Evolutionary conservation across 2,797 vertebrate species (phyloP).

Genomic region (Mycteria americana): DNA sequence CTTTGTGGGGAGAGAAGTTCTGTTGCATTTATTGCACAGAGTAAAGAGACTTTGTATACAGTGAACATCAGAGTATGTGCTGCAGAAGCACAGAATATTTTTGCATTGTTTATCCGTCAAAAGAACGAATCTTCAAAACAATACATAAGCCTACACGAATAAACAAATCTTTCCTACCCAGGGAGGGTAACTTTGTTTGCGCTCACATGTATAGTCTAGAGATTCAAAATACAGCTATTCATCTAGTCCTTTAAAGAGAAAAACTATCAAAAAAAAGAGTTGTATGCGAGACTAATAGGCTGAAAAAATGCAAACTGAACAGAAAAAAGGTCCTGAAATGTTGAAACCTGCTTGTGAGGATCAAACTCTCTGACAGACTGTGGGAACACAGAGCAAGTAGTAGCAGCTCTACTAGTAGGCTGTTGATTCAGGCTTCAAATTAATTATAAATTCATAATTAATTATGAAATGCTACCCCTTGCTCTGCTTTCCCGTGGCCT

Average conservation of each 20-base stretch:
- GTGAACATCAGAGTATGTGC: background rate
- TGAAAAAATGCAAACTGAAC: background rate
- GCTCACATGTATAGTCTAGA: background rate
- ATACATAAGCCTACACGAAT: background rate
- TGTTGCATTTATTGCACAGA: background rate
- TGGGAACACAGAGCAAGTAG: background rate
- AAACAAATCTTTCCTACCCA: background rate
- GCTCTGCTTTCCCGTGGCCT: conserved; percentile 50
- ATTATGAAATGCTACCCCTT: conserved; percentile 61
- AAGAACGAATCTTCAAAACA: background rate
- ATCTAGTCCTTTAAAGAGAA: background rate
- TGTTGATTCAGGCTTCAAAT: conserved; percentile 48
- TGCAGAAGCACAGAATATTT: background rate
- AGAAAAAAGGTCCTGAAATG: conserved; percentile 3
- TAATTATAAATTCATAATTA: conserved; percentile 71
- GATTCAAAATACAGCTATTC: background rate
- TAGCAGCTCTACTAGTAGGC: background rate
- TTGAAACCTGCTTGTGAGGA: background rate
- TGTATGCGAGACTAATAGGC: background rate
- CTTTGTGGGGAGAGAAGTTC: background rate
- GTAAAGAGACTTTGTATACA: background rate
- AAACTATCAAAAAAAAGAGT: background rate
- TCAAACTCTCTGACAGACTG: background rate
- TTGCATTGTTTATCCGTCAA: background rate
- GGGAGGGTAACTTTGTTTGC: background rate